These are phyloP conservation scores for Polia nebulosa DNA, from an alignment of 2,888 invertebrate genomes.

Conservation along the genomic window DNA sequence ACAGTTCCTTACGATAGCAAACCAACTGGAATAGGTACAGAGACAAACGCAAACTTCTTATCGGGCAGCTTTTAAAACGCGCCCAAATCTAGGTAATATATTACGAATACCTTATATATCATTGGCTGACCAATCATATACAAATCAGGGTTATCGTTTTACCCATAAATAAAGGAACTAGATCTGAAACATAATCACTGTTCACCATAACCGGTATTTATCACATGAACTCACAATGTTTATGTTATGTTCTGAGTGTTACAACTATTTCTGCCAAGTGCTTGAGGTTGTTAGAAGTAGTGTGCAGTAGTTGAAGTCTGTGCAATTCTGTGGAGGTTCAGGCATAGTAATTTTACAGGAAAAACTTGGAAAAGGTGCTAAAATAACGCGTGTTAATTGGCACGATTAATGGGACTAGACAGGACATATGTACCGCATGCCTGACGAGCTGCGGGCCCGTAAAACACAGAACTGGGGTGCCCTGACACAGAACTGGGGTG, in stretches of 20 bases:
- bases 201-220: conserved; percentile 77
- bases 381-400: no score
- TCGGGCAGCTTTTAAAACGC: conserved; percentile 57
- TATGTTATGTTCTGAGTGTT: conserved; percentile 77
- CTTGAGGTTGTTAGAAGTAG: conserved; percentile 49
- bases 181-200: conserved; percentile 75
- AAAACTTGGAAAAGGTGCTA: no score
- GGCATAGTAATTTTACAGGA: no score
- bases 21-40: conserved; percentile 15
- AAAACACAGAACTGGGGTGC: no score
- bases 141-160: conserved; percentile 79
- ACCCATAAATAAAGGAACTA: conserved; percentile 74
- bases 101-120: conserved; percentile 69
- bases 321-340: conserved; percentile 7
- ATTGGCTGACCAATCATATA: conserved; percentile 73
- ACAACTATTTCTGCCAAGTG: conserved; percentile 81
- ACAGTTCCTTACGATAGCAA: conserved; percentile 23
- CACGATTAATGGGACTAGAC: no score
- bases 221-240: conserved; percentile 76
- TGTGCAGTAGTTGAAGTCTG: conserved; percentile 53
- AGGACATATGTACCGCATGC: no score
- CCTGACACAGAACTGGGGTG: no score
- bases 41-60: conserved; percentile 23
- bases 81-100: conserved; percentile 62
- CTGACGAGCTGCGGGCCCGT: no score